Percentiles rank a stretch among this genome's conserved stretches.
These are phyloP conservation scores for Ailuropoda melanoleuca DNA, from an alignment of 2,113 vertebrate genomes.

Conservation along the genomic window DNA sequence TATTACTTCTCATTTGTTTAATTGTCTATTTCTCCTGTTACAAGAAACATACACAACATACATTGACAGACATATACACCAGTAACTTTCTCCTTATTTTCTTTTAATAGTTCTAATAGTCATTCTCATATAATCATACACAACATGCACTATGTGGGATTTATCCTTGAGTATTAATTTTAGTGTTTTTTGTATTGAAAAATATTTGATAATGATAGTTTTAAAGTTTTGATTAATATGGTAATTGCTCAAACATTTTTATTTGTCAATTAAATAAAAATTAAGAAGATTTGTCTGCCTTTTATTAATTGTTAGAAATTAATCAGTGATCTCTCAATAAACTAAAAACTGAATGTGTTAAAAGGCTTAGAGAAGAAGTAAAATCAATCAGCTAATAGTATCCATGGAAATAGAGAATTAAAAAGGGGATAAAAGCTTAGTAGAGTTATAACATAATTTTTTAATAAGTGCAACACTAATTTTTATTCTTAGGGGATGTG, in stretches of 20 bases:
- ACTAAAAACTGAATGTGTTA: constrained; percentile 50
- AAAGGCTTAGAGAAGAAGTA: constrained; percentile 55
- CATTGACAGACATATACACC: neutral
- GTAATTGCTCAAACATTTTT: neutral
- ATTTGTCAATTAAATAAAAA: constrained; percentile 57
- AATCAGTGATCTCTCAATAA: constrained; percentile 56
- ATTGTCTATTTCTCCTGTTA: neutral
- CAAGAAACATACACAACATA: neutral
- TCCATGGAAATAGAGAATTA: constrained; percentile 47
- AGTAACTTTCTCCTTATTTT: neutral
- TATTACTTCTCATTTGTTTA: neutral
- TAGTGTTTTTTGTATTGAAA: constrained; percentile 21
- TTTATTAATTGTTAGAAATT: constrained; percentile 36
- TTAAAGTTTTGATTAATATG: neutral
- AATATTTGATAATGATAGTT: constrained; percentile 17
- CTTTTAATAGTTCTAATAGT: neutral
- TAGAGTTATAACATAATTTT: neutral
- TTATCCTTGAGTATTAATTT: constrained; percentile 37
- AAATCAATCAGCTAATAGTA: constrained; percentile 27
- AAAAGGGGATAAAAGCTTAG: neutral
- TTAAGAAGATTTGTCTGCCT: constrained; percentile 35
- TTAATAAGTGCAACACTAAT: neutral
- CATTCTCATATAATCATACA: neutral
- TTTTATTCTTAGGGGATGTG: constrained; percentile 29
- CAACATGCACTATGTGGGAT: neutral